Percentiles rank a stretch among this genome's conserved stretches.
These are phyloP conservation scores for Athalia cordata DNA, from an alignment of 2,888 invertebrate genomes.

Conservation along the genomic window DNA sequence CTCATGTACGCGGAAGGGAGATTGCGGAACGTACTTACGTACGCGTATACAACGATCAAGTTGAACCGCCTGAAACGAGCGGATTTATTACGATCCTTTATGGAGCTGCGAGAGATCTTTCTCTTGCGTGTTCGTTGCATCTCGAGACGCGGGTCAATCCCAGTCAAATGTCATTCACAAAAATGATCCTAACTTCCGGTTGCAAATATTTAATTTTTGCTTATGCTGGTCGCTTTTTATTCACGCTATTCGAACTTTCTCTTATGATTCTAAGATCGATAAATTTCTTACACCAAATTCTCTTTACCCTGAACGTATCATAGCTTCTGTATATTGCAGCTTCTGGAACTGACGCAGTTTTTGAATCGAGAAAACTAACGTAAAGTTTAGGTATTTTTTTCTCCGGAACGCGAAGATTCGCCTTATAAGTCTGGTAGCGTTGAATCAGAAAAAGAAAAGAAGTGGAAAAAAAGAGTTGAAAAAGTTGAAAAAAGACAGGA, in stretches of 20 bases:
- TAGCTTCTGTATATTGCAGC: background rate
- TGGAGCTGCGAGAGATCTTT: background rate
- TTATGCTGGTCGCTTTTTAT: background rate
- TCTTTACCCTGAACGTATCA: background rate
- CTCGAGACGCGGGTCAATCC: background rate
- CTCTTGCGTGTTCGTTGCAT: background rate
- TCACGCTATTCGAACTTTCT: background rate
- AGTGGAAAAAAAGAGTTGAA: conserved; percentile 46
- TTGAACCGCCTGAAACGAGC: background rate
- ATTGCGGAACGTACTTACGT: background rate
- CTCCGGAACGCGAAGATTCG: conserved; percentile 68
- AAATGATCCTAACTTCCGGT: background rate
- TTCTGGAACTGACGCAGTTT: background rate
- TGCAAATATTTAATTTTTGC: background rate
- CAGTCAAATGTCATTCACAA: conserved; percentile 18
- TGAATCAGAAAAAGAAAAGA: conserved; percentile 58
- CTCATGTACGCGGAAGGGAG: too few relatives aligned
- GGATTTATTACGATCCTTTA: conserved; percentile 16
- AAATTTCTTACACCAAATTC: background rate
- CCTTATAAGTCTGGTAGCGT: conserved; percentile 67
- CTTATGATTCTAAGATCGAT: background rate
- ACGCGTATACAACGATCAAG: background rate
- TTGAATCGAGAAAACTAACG: background rate
- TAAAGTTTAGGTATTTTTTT: conserved; percentile 8
- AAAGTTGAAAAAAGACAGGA: conserved; percentile 49